A percentile compares a stretch with the other conserved stretches of the same genome.
Conservation (phyloP, 1,140 invertebrate species). For the Bombus waltoni region DNA sequence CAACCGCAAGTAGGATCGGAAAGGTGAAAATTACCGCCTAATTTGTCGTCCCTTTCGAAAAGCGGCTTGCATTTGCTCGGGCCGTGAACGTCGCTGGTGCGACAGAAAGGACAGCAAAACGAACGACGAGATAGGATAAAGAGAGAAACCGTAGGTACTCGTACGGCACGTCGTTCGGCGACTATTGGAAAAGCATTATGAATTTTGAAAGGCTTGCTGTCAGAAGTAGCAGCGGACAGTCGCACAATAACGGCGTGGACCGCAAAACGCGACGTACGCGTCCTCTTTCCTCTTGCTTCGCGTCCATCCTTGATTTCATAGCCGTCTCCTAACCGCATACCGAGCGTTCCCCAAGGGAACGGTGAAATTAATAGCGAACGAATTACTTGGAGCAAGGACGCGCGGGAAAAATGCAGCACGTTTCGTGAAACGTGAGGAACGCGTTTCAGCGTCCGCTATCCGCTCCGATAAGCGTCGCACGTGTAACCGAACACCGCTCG, state of each 20-base stretch:
- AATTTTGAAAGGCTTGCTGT: slow-evolving; percentile 42
- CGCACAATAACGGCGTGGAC: slow-evolving; percentile 23
- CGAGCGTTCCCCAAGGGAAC: neutral
- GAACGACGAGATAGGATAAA: no score
- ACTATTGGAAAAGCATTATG: slow-evolving; percentile 54
- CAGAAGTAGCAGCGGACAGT: slow-evolving; percentile 20
- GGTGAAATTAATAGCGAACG: slow-evolving; percentile 40
- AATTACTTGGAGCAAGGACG: neutral
- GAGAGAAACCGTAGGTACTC: no score
- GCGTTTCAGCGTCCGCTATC: neutral
- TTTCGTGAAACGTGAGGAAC: no score
- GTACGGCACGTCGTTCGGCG: slow-evolving; percentile 18
- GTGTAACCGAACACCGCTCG: slow-evolving; percentile 10
- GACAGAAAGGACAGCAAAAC: neutral
- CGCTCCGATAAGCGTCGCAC: slow-evolving; percentile 1
- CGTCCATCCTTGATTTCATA: neutral
- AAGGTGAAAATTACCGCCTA: slow-evolving; percentile 50
- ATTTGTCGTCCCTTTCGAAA: slow-evolving; percentile 42
- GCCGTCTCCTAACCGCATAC: slow-evolving; percentile 31
- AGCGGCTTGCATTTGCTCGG: neutral
- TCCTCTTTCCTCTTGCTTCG: neutral
- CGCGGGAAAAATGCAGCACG: neutral
- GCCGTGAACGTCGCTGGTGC: neutral
- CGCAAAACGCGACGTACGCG: slow-evolving; percentile 11
- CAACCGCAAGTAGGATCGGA: slow-evolving; percentile 11